Conservation (phyloP, 2,797 vertebrate genomes). For the Cottoperca gobio region DNA sequence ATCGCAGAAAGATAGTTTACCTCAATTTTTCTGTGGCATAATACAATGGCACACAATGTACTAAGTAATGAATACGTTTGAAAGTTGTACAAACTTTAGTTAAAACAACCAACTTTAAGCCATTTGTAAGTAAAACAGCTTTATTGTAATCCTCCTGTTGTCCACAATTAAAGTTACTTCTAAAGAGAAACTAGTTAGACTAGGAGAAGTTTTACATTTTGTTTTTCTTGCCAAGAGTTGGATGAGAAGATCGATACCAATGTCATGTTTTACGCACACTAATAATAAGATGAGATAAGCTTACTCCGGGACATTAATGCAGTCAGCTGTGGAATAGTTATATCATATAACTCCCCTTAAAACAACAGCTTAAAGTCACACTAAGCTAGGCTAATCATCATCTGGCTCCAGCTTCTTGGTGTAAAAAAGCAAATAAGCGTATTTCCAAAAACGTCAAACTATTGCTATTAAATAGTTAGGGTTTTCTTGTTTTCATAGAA, state of each 20-base stretch:
- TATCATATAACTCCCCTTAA: background rate
- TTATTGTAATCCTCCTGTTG: background rate
- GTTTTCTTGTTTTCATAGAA: background rate
- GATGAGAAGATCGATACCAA: background rate
- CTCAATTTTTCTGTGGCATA: background rate
- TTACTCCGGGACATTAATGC: background rate
- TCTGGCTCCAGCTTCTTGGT: background rate
- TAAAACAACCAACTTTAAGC: background rate
- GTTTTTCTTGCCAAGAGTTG: background rate
- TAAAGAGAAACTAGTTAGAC: background rate
- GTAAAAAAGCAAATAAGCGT: background rate
- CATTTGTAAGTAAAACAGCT: background rate
- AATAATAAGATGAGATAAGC: too few relatives aligned
- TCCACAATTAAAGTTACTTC: background rate
- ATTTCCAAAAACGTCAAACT: background rate
- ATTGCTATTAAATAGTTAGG: background rate
- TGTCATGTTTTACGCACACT: too few relatives aligned
- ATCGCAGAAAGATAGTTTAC: background rate
- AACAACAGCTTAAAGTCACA: background rate
- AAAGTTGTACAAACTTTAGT: background rate
- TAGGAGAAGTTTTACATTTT: constrained; percentile 6
- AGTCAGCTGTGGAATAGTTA: background rate
- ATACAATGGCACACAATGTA: background rate
- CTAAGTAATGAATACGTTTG: background rate
- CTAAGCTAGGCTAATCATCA: background rate